Percentiles rank a stretch among this genome's conserved stretches.
phyloP scores from a whole-genome alignment of 2,888 invertebrate species.

The Apamea sordens region DNA sequence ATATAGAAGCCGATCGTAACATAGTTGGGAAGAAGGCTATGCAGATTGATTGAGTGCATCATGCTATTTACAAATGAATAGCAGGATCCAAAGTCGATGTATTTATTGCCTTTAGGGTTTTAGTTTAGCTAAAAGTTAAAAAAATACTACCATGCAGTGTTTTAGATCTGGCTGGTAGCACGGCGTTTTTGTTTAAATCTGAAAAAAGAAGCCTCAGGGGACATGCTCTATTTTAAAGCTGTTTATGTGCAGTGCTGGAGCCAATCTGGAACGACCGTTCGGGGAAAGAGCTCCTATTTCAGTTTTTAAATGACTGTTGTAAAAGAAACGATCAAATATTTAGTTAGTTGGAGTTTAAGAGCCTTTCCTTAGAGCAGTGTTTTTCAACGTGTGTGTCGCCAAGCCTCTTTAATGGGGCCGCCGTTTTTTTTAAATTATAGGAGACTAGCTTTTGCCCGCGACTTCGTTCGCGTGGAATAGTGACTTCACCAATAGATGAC shows the following conservation, averaged over 20 bases:
- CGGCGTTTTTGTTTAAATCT: background rate
- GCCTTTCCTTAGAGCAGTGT: background rate
- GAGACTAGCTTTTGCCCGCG: no score
- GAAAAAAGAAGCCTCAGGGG: background rate
- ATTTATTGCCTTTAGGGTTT: background rate
- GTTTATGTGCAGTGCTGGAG: background rate
- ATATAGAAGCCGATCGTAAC: no score
- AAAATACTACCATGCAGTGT: background rate
- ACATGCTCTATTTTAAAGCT: constrained; percentile 11
- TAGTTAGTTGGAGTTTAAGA: background rate
- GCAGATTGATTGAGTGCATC: no score
- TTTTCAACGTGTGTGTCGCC: no score
- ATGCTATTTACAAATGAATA: no score
- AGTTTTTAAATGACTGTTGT: background rate
- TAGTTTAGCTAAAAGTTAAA: background rate
- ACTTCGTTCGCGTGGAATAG: no score
- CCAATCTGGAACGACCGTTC: background rate
- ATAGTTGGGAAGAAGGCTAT: background rate
- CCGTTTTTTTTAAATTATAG: no score
- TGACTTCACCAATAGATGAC: no score
- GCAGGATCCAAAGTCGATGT: background rate
- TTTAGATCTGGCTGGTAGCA: background rate
- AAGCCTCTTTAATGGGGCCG: no score
- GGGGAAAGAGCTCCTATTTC: background rate
- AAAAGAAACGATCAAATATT: background rate